Percentiles rank a stretch among this genome's conserved stretches.
These are phyloP conservation scores for Eurypyga helias DNA, from an alignment of 2,113 vertebrate species.

Conservation along the genomic window DNA sequence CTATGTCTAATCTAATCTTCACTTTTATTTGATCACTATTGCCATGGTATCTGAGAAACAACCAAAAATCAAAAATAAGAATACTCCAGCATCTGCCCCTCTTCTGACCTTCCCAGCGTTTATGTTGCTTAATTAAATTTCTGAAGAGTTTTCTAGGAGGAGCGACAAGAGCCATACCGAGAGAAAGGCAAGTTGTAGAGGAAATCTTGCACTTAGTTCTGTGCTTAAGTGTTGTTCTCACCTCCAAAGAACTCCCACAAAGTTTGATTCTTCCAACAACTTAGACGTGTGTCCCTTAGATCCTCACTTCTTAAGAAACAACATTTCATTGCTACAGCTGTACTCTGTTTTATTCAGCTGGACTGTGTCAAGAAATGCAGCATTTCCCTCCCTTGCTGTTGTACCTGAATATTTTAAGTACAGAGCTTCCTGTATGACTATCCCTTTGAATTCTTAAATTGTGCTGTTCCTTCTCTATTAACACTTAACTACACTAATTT, in stretches of 20 bases:
- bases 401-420: neutral
- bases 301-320: neutral
- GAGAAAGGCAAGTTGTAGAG: neutral
- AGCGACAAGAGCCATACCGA: neutral
- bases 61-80: neutral
- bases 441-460: neutral
- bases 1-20: neutral
- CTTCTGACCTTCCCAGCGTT: neutral
- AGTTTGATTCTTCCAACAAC: neutral
- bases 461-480: conserved; percentile 3
- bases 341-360: neutral
- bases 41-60: neutral
- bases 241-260: neutral
- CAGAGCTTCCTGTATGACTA: neutral
- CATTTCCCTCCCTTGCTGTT: neutral
- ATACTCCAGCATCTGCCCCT: neutral
- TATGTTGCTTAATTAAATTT: conserved; percentile 23
- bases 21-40: neutral
- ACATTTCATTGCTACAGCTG: neutral
- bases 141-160: neutral
- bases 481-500: neutral
- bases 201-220: neutral
- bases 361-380: neutral
- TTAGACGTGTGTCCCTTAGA: neutral
- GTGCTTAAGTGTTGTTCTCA: neutral